These are phyloP conservation scores for Reticulitermes speratus DNA, from an alignment of 1,140 invertebrate genomes.

Conservation along the genomic window DNA sequence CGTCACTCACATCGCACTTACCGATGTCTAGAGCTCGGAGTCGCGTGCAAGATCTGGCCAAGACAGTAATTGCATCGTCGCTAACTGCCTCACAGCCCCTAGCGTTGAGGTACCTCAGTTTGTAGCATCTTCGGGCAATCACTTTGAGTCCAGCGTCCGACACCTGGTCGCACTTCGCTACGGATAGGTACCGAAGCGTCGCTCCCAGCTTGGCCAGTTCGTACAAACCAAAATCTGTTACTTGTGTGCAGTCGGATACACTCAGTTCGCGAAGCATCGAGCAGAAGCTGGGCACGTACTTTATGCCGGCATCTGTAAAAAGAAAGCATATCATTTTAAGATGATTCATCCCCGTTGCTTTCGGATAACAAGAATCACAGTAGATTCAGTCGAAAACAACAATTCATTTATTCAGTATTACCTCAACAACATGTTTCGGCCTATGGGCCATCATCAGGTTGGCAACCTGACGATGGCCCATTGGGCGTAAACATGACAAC, in stretches of 20 bases:
- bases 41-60: slow-evolving; percentile 79
- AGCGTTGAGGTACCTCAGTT: slow-evolving; percentile 85
- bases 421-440: too few species aligned
- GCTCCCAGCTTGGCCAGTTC: slow-evolving; percentile 85
- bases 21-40: slow-evolving; percentile 84
- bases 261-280: slow-evolving; percentile 78
- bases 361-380: too few species aligned
- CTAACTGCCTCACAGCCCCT: slow-evolving; percentile 89
- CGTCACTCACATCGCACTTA: slow-evolving; percentile 89
- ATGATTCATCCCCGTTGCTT: neutral
- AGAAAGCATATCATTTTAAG: slow-evolving; percentile 33
- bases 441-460: too few species aligned
- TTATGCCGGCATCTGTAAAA: slow-evolving; percentile 67
- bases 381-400: too few species aligned
- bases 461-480: too few species aligned
- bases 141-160: slow-evolving; percentile 83
- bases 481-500: too few species aligned
- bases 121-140: slow-evolving; percentile 85
- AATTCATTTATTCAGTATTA: too few species aligned
- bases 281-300: slow-evolving; percentile 84
- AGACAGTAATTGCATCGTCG: slow-evolving; percentile 80
- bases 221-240: slow-evolving; percentile 89
- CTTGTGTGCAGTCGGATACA: slow-evolving; percentile 83
- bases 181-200: slow-evolving; percentile 78
- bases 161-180: slow-evolving; percentile 83